Percentiles rank a stretch among this genome's conserved stretches.
These are phyloP conservation scores for Sacculina carcini DNA, from an alignment of 2,888 invertebrate genomes.

Conservation along the genomic window DNA sequence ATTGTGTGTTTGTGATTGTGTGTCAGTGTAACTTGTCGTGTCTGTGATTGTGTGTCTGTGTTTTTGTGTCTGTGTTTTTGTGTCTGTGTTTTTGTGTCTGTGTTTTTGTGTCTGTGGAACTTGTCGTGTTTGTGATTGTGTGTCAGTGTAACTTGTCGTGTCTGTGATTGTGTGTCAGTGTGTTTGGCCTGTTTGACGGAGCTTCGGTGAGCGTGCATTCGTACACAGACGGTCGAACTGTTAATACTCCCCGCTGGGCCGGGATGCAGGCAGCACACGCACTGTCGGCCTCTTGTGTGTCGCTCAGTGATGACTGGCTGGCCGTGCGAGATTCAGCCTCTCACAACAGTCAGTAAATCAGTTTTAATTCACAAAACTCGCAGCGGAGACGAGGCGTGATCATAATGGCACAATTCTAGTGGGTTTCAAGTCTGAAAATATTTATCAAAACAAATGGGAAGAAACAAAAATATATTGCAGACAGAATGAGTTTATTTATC, in stretches of 20 bases:
- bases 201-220: slow-evolving; percentile 59
- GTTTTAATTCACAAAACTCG: too few species aligned
- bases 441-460: too few species aligned
- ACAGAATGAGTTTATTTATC: too few species aligned
- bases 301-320: slow-evolving; percentile 60
- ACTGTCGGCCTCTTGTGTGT: slow-evolving; percentile 43
- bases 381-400: too few species aligned
- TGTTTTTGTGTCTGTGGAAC: background rate
- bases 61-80: background rate
- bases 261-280: slow-evolving; percentile 59
- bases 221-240: slow-evolving; percentile 68
- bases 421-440: too few species aligned
- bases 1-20: too few species aligned
- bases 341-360: too few species aligned
- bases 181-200: slow-evolving; percentile 66
- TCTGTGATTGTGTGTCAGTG: slow-evolving; percentile 27
- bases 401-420: too few species aligned
- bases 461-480: too few species aligned
- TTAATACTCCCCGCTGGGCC: slow-evolving; percentile 59
- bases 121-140: background rate
- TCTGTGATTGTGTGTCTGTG: background rate
- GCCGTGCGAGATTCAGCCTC: slow-evolving; percentile 70
- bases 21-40: too few species aligned
- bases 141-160: background rate
- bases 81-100: background rate